phyloP scores from a whole-genome alignment of 2,888 invertebrate genomes.

The Mythimna impura region DNA sequence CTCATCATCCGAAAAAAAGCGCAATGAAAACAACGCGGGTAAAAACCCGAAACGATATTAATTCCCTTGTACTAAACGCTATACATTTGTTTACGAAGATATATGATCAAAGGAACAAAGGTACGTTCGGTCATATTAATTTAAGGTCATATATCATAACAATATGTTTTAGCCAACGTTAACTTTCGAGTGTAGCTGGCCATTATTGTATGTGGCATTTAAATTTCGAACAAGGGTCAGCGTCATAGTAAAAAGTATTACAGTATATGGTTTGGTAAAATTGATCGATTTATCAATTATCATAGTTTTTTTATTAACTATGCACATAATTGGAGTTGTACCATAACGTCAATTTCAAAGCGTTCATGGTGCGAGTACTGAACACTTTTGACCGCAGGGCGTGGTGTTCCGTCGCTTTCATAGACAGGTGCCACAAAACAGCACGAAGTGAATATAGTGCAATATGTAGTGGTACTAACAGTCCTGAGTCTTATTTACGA shows the following conservation, averaged over 20 bases:
- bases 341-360: too few relatives aligned
- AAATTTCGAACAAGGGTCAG: conserved; percentile 49
- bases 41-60: conserved; percentile 50
- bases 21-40: conserved; percentile 28
- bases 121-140: conserved; percentile 66
- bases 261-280: too few relatives aligned
- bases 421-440: too few relatives aligned
- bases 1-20: conserved; percentile 25
- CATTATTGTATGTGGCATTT: conserved; percentile 57
- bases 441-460: too few relatives aligned
- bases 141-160: conserved; percentile 65
- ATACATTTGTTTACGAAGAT: conserved; percentile 65
- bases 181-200: conserved; percentile 53
- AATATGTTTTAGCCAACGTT: conserved; percentile 63
- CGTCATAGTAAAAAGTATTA: conserved; percentile 29
- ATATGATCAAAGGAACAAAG: conserved; percentile 66
- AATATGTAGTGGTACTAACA: too few relatives aligned
- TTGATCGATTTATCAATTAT: too few relatives aligned
- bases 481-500: too few relatives aligned
- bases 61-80: conserved; percentile 60
- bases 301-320: too few relatives aligned
- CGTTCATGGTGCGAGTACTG: too few relatives aligned
- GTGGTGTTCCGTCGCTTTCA: too few relatives aligned
- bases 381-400: too few relatives aligned
- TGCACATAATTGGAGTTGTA: too few relatives aligned